phyloP scores from a whole-genome alignment of 2,113 vertebrate genomes.

The Dasyurus viverrinus region DNA sequence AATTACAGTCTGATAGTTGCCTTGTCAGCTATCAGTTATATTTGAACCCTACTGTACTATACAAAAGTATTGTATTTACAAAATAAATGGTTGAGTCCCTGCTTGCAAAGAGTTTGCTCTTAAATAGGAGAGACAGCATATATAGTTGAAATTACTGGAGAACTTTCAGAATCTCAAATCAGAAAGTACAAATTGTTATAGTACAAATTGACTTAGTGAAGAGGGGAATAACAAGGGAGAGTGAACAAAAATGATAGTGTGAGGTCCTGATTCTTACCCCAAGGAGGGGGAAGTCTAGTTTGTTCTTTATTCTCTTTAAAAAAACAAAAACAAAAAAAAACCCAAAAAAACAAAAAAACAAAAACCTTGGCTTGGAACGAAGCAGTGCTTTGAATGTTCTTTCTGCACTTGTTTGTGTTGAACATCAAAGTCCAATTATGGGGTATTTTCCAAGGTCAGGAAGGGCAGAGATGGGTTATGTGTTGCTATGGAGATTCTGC shows the following conservation, averaged over 20 bases:
- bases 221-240: not conserved
- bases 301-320: too few relatives aligned
- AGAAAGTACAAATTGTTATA: not conserved
- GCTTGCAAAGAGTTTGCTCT: not conserved
- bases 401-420: not conserved
- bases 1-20: not conserved
- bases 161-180: not conserved
- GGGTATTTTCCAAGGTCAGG: not conserved
- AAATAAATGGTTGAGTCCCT: not conserved
- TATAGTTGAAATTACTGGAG: not conserved
- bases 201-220: not conserved
- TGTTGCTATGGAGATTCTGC: not conserved
- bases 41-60: not conserved
- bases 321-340: too few relatives aligned
- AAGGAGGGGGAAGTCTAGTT: not conserved
- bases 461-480: not conserved
- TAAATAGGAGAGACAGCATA: not conserved
- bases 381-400: not conserved
- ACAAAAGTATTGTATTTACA: not conserved
- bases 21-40: not conserved
- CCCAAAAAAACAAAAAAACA: too few relatives aligned
- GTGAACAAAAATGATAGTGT: not conserved
- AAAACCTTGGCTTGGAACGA: not conserved
- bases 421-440: rapidly evolving
- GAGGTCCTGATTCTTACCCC: not conserved